phyloP scores from a whole-genome alignment of 2,888 invertebrate genomes.

The Rhimphoctona megacephalus region DNA sequence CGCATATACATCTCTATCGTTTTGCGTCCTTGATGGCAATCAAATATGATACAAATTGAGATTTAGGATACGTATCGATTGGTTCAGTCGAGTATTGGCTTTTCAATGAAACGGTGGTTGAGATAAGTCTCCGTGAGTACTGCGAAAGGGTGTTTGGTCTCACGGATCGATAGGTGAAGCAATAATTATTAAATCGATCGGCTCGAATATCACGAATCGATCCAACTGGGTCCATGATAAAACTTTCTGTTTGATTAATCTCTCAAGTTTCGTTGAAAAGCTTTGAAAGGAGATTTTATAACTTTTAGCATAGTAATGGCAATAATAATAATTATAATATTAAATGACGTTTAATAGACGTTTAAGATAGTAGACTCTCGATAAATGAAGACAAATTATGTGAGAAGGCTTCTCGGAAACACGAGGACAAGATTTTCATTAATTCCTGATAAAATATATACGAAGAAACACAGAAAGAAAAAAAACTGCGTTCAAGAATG shows the following conservation, averaged over 20 bases:
- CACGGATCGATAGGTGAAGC: constrained; percentile 32
- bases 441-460: not conserved
- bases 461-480: not conserved
- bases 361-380: not conserved
- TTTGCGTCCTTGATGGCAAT: constrained; percentile 28
- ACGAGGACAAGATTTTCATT: not conserved
- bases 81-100: constrained; percentile 52
- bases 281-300: not conserved
- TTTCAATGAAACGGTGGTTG: constrained; percentile 24
- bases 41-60: constrained; percentile 29
- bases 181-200: constrained; percentile 47
- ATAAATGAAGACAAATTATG: not conserved
- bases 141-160: not conserved
- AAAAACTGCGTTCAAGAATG: not conserved
- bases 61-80: constrained; percentile 5
- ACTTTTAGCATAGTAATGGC: not conserved
- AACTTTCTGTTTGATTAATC: constrained; percentile 42
- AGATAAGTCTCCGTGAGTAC: not conserved
- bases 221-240: constrained; percentile 15
- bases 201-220: constrained; percentile 44
- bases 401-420: not conserved
- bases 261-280: constrained; percentile 41
- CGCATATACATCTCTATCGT: not conserved
- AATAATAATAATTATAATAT: not conserved
- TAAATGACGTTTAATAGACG: not conserved